phyloP scores from a whole-genome alignment of 2,113 vertebrate species.

The Lepus europaeus region DNA sequence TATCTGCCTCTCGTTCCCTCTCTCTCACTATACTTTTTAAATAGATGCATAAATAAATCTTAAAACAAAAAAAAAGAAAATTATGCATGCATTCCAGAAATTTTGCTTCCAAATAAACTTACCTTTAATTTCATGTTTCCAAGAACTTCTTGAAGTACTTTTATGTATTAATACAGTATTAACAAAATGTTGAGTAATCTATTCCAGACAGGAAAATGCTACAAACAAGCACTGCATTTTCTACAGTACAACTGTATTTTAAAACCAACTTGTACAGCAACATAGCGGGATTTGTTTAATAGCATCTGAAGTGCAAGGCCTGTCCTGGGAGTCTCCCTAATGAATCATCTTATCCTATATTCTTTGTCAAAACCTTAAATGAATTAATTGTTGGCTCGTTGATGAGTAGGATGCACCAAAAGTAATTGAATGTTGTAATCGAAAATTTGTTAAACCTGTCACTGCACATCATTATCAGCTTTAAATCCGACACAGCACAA shows the following conservation, averaged over 20 bases:
- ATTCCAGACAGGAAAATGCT: conserved; percentile 34
- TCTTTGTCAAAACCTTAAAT: conserved; percentile 78
- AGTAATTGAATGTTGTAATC: conserved; percentile 78
- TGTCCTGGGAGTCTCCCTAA: conserved; percentile 57
- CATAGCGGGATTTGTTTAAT: conserved; percentile 24
- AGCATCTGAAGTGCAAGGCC: conserved; percentile 52
- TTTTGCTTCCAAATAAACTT: too few relatives aligned
- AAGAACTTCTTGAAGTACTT: too few relatives aligned
- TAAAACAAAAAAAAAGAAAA: too few relatives aligned
- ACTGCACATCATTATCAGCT: conserved; percentile 72
- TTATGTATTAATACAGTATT: conserved; percentile 8
- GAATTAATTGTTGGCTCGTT: conserved; percentile 75
- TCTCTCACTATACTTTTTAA: too few relatives aligned
- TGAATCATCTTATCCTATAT: conserved; percentile 69
- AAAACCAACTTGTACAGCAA: conserved; percentile 48
- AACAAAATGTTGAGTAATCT: not conserved
- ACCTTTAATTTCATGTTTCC: too few relatives aligned
- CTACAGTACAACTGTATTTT: conserved; percentile 16
- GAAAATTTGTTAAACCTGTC: conserved; percentile 80
- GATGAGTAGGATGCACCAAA: conserved; percentile 72
- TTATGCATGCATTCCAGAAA: too few relatives aligned
- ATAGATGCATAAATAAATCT: too few relatives aligned
- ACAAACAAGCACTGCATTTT: conserved; percentile 33
- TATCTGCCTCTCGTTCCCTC: too few relatives aligned
- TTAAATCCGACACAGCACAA: conserved; percentile 73